Conservation (phyloP, 2,113 vertebrate genomes). For the Sterna hirundo region DNA sequence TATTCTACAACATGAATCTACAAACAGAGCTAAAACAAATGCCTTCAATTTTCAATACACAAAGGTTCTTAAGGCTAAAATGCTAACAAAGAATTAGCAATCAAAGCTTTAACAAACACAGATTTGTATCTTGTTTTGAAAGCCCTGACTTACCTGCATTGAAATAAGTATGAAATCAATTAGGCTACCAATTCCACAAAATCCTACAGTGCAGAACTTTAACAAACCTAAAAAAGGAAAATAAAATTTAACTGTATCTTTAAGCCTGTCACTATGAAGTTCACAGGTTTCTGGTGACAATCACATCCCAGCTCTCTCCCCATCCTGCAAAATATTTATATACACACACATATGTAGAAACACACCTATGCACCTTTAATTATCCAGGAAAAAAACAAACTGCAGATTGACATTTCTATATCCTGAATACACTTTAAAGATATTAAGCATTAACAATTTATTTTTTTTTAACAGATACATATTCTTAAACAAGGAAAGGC, state of each 20-base stretch:
- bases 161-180: constrained; percentile 97
- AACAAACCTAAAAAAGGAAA: constrained; percentile 83
- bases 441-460: not conserved
- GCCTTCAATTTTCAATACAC: not conserved
- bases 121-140: not conserved
- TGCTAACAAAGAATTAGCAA: not conserved
- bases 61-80: not conserved
- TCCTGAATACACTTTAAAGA: not conserved
- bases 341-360: not conserved
- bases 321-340: not conserved
- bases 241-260: not conserved
- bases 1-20: not conserved
- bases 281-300: not conserved
- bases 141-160: constrained; percentile 88
- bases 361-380: not conserved
- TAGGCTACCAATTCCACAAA: constrained; percentile 97
- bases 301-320: not conserved
- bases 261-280: not conserved
- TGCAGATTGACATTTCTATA: not conserved
- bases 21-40: not conserved
- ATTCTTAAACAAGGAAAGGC: not conserved
- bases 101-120: not conserved
- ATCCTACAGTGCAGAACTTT: constrained; percentile 98
- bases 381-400: not conserved
- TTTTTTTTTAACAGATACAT: not conserved